These are phyloP conservation scores for Leptopilina drosophilae DNA, from an alignment of 2,888 invertebrate species.

Conservation along the genomic window DNA sequence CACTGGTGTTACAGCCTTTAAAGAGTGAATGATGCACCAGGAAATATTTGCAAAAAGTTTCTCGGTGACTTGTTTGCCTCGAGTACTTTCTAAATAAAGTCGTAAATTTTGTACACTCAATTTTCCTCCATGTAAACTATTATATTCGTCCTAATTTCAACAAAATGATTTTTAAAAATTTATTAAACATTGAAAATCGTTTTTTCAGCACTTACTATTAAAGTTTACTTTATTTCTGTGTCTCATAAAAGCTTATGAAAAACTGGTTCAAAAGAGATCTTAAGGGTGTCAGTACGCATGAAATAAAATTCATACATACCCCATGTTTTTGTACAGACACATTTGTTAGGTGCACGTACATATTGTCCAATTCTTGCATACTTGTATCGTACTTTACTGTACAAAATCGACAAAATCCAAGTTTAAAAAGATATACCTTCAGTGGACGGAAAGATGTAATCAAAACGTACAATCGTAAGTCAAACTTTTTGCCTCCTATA, in stretches of 20 bases:
- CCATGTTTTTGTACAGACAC: constrained; percentile 99
- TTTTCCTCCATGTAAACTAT: constrained; percentile 95
- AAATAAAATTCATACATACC: constrained; percentile 77
- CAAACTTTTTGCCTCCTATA: constrained; percentile 97
- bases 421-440: constrained; percentile 93
- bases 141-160: constrained; percentile 88
- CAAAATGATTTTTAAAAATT: not conserved
- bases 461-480: constrained; percentile 93
- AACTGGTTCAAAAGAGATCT: too few relatives aligned
- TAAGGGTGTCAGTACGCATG: not conserved
- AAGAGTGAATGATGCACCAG: constrained; percentile 94
- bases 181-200: too few relatives aligned
- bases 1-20: constrained; percentile 94
- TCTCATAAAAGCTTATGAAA: too few relatives aligned
- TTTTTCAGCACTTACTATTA: not conserved
- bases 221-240: not conserved
- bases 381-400: constrained; percentile 96
- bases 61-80: constrained; percentile 92
- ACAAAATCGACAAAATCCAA: constrained; percentile 97
- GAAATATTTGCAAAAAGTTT: constrained; percentile 92
- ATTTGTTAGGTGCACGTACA: constrained; percentile 97
- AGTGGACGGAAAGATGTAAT: constrained; percentile 96
- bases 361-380: constrained; percentile 91
- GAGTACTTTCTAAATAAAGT: constrained; percentile 92
- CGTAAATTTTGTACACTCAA: constrained; percentile 94